Percentiles rank a stretch among this genome's conserved stretches.
Evolutionary conservation across 2,113 vertebrate genomes (phyloP).

Genomic region (Microtus oregoni): DNA sequence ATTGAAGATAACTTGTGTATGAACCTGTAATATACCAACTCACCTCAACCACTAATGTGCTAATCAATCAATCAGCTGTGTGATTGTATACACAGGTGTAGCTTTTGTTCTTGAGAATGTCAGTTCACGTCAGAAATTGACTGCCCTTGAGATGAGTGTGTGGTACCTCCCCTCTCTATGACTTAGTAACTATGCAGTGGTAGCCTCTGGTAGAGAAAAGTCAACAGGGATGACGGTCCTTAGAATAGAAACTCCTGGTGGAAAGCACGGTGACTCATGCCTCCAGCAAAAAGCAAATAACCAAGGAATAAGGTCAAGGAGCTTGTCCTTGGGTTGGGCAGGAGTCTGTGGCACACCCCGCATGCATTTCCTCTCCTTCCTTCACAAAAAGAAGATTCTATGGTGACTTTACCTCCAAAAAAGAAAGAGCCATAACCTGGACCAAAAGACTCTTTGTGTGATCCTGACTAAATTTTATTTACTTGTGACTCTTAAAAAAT

Average conservation of each 20-base stretch:
- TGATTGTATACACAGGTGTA: background rate
- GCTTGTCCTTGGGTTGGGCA: background rate
- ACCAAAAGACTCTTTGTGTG: no score
- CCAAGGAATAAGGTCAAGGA: background rate
- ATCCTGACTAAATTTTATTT: background rate
- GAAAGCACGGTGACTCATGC: background rate
- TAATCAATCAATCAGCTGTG: background rate
- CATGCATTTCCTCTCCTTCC: background rate
- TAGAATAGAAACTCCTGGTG: background rate
- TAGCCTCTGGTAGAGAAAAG: background rate
- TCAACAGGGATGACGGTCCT: background rate
- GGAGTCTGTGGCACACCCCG: background rate
- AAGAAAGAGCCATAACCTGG: background rate
- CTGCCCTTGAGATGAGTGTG: no score
- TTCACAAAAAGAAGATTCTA: background rate
- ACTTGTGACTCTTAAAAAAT: background rate
- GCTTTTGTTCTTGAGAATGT: background rate
- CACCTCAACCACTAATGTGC: background rate
- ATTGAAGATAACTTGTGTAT: background rate
- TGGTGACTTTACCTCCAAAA: background rate
- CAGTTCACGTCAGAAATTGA: background rate
- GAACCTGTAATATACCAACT: background rate
- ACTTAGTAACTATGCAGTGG: background rate
- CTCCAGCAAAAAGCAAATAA: background rate
- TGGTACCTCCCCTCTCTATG: background rate